phyloP scores from a whole-genome alignment of 2,113 vertebrate species.

The Pyxicephalus adspersus region DNA sequence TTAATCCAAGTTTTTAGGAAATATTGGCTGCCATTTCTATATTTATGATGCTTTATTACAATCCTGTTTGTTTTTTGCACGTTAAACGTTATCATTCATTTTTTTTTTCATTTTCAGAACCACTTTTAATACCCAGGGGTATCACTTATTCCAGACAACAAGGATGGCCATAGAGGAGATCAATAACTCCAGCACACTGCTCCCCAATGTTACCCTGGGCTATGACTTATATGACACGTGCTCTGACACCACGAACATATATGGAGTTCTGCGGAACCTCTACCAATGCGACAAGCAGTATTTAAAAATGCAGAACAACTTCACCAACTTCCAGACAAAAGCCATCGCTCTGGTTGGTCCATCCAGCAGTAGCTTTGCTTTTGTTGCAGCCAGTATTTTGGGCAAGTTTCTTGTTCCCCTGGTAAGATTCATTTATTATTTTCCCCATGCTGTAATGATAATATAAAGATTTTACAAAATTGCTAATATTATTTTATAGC shows the following conservation, averaged over 20 bases:
- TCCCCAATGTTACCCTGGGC: constrained; percentile 82
- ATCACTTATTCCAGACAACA: constrained; percentile 78
- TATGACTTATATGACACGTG: constrained; percentile 82
- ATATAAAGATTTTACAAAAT: no score
- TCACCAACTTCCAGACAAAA: constrained; percentile 58
- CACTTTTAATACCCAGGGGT: constrained; percentile 62
- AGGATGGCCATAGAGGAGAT: constrained; percentile 80
- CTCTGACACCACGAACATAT: constrained; percentile 66
- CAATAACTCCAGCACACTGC: constrained; percentile 79
- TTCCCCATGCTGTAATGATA: no score
- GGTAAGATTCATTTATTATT: constrained; percentile 66
- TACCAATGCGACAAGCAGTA: fast-evolving
- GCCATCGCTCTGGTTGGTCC: constrained; percentile 74
- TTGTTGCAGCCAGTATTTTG: constrained; percentile 70
- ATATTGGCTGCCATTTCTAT: no score
- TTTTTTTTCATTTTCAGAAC: constrained; percentile 21
- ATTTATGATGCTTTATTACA: no score
- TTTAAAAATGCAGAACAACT: constrained; percentile 47
- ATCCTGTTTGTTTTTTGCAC: no score
- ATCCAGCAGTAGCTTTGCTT: constrained; percentile 59
- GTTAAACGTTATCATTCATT: background rate
- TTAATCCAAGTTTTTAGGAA: no score
- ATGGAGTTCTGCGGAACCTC: constrained; percentile 64
- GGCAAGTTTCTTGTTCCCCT: constrained; percentile 74
- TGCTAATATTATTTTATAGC: no score